Percentiles rank a stretch among this genome's conserved stretches.
Evolutionary conservation across 2,888 invertebrate genomes (phyloP).

Genomic region (Daptonema setosum): DNA sequence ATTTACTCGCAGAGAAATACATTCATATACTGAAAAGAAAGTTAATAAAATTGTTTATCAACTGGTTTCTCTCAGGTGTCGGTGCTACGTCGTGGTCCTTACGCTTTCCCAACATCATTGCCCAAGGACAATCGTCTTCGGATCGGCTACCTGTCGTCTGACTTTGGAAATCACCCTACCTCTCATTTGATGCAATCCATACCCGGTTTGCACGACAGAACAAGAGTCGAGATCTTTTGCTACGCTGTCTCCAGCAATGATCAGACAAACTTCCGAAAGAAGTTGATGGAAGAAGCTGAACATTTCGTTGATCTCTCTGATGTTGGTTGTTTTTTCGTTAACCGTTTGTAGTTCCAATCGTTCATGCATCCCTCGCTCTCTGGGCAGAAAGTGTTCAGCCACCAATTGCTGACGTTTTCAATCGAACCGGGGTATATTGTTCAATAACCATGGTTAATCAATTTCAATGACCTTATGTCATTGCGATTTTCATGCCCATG

Average conservation of each 20-base stretch:
- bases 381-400: too few relatives aligned
- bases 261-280: constrained; percentile 81
- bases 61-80: constrained; percentile 39
- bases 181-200: constrained; percentile 98
- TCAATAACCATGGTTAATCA: too few relatives aligned
- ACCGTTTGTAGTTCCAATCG: too few relatives aligned
- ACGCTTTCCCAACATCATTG: constrained; percentile 39
- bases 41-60: not conserved
- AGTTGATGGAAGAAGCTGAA: constrained; percentile 71
- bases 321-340: constrained; percentile 27
- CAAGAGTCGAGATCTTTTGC: constrained; percentile 52
- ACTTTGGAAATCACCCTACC: constrained; percentile 97
- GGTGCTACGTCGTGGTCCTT: constrained; percentile 58
- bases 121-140: constrained; percentile 39
- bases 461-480: too few relatives aligned
- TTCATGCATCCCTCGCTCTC: too few relatives aligned
- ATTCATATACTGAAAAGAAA: too few relatives aligned
- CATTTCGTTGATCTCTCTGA: constrained; percentile 82
- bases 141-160: constrained; percentile 92
- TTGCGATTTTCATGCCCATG: too few relatives aligned
- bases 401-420: too few relatives aligned
- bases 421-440: too few relatives aligned
- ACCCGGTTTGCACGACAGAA: constrained; percentile 67
- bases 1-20: too few relatives aligned
- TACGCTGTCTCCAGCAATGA: constrained; percentile 78